Evolutionary conservation across 1,140 invertebrate genomes (phyloP), one percentile per base, ranked within the genome.

Genomic region (Leptinotarsa defecta): DNA sequence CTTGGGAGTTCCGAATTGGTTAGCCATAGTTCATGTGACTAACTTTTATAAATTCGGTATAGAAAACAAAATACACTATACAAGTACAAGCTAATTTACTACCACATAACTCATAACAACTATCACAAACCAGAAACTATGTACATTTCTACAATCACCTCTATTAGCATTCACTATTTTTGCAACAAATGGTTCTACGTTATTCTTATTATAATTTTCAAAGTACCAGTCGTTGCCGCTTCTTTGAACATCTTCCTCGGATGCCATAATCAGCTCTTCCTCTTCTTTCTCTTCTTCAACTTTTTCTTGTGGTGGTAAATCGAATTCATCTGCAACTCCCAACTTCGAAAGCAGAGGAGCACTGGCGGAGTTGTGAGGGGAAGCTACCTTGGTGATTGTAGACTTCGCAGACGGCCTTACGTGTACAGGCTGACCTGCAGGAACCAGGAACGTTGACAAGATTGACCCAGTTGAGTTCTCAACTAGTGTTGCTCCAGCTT

Each of bases 161-260:
- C 24, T 43, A 43, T 13, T 71, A 24, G 27, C 4, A 20, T 61
- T 57, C 11, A 68, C 67, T 20, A 52, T 22, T 61, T 71, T 71
- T 11, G 52, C 74, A 43, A 81, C 75, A 74, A 89, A 93, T 15
- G 92, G 91, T 77, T 92, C 89, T 75, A 92, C 82, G 79, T 92
- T 89, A 17, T 90, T 89, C 77, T 91, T 90, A 82, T 94, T 93
- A 80, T 94, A 94, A 85, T 93, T 93, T 71, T 90, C 90, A 83
- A 92, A 94, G 83, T 94, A 94, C 93, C 93, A 94, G 77, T 91
- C 91, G 76, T 89, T 87, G 80, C 88, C 87, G 24, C 89, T 49
- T 19, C 80, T 22, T 79, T 81, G 22, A 75, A 73, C 63, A 65
- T 74, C 65, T 73, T 78, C 71, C n/a, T 75, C 34, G 71, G 80